These are phyloP conservation scores for Coboldia fuscipes DNA, from an alignment of 1,140 invertebrate species.

Conservation along the genomic window DNA sequence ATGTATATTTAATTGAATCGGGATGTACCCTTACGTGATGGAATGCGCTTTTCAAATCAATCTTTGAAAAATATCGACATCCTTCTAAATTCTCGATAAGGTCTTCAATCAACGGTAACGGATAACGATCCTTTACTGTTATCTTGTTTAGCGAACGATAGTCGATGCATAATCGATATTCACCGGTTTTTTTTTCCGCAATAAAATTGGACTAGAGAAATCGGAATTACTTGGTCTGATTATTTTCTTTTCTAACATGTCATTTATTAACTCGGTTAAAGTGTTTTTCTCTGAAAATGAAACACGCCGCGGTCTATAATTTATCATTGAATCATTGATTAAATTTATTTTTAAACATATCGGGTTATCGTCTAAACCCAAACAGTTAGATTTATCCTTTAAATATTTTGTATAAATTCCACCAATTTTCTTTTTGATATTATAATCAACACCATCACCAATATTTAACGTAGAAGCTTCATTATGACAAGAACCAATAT, in stretches of 20 bases:
- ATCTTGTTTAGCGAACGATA: slow-evolving; percentile 9
- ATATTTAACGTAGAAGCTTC: no score
- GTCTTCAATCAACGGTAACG: slow-evolving; percentile 16
- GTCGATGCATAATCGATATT: slow-evolving; percentile 9
- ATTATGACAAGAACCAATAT: no score
- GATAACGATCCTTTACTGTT: slow-evolving; percentile 10
- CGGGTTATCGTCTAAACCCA: no score
- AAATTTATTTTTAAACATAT: slow-evolving; percentile 6
- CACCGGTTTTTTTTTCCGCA: slow-evolving; percentile 11
- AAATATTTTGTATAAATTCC: slow-evolving; percentile 3
- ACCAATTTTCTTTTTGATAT: slow-evolving; percentile 1
- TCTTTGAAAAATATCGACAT: slow-evolving; percentile 16
- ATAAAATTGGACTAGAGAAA: slow-evolving; percentile 12
- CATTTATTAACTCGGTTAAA: slow-evolving; percentile 9
- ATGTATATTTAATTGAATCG: slow-evolving; percentile 10
- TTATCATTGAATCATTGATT: slow-evolving; percentile 6
- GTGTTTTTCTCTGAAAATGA: slow-evolving; percentile 8
- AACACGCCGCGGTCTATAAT: slow-evolving; percentile 7
- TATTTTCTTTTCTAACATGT: slow-evolving; percentile 7
- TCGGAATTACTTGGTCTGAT: slow-evolving; percentile 11
- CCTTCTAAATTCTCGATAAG: slow-evolving; percentile 9
- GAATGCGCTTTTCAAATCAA: slow-evolving; percentile 13
- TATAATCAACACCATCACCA: no score
- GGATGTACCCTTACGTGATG: slow-evolving; percentile 12
- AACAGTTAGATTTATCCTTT: no score